Percentiles rank a stretch among this genome's conserved stretches.
phyloP scores from a whole-genome alignment of 2,888 invertebrate genomes.

The Drosophila lutescens region DNA sequence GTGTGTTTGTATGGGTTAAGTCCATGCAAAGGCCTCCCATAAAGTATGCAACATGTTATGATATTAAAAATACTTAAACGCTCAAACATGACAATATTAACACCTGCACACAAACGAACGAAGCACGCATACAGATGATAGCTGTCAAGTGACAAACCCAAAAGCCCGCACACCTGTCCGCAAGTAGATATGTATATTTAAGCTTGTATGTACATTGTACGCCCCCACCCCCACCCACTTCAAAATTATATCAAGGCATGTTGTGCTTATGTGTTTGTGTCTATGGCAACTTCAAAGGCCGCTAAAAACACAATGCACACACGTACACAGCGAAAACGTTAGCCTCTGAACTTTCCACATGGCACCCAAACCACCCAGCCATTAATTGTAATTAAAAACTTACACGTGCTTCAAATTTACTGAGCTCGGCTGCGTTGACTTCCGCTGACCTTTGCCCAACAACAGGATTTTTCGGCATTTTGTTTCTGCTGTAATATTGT shows the following conservation, averaged over 20 bases:
- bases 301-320: constrained; percentile 26
- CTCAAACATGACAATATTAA: constrained; percentile 52
- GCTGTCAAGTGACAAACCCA: constrained; percentile 47
- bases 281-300: constrained; percentile 45
- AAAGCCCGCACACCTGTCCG: constrained; percentile 40
- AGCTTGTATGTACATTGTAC: neutral
- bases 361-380: constrained; percentile 8
- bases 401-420: constrained; percentile 60
- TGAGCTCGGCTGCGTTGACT: constrained; percentile 34
- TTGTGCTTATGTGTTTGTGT: constrained; percentile 27
- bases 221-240: constrained; percentile 1
- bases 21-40: constrained; percentile 22
- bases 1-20: constrained; percentile 2
- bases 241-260: neutral
- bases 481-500: constrained; percentile 38
- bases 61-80: constrained; percentile 61
- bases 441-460: constrained; percentile 47
- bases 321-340: constrained; percentile 5
- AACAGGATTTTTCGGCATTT: constrained; percentile 14
- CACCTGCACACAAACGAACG: constrained; percentile 38
- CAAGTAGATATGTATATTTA: constrained; percentile 6
- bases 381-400: constrained; percentile 76
- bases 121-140: constrained; percentile 8
- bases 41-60: constrained; percentile 55
- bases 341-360: constrained; percentile 1